Conservation (phyloP, 1,140 invertebrate genomes). For the Nomia melanderi region DNA sequence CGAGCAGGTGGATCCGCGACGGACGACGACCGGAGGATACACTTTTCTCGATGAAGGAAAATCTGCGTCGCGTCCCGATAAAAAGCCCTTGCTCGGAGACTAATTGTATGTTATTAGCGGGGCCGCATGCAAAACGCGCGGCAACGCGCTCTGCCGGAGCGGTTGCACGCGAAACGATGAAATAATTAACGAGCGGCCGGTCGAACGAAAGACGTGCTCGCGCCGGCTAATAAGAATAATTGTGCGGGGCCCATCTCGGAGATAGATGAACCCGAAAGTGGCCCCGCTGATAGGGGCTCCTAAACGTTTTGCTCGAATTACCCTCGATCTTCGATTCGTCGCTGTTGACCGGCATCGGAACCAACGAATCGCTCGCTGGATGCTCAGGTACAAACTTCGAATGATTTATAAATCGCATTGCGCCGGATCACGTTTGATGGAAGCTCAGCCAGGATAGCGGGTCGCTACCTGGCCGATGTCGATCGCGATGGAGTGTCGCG, state of each 20-base stretch:
- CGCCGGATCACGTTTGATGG: not conserved
- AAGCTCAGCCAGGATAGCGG: not conserved
- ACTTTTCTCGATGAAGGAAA: slow-evolving; percentile 4
- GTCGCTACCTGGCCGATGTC: slow-evolving; percentile 18
- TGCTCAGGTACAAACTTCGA: not conserved
- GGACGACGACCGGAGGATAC: not conserved
- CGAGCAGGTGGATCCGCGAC: not conserved
- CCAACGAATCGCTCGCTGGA: slow-evolving; percentile 10
- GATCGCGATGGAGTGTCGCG: slow-evolving; percentile 16
- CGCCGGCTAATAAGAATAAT: slow-evolving; percentile 16
- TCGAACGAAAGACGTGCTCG: not conserved
- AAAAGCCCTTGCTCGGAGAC: not conserved
- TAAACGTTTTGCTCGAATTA: not conserved
- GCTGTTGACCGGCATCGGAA: not conserved
- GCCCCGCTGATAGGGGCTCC: not conserved
- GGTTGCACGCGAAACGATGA: not conserved
- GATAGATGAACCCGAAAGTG: not conserved
- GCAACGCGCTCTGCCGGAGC: no score
- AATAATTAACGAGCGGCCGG: not conserved
- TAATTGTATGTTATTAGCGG: slow-evolving; percentile 20
- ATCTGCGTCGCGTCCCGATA: not conserved
- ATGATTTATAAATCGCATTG: slow-evolving; percentile 23
- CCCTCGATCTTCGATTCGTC: not conserved
- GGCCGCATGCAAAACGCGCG: not conserved
- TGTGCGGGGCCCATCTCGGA: not conserved